These are phyloP conservation scores for Epinotia ramella DNA, from an alignment of 2,888 invertebrate genomes.

Conservation along the genomic window DNA sequence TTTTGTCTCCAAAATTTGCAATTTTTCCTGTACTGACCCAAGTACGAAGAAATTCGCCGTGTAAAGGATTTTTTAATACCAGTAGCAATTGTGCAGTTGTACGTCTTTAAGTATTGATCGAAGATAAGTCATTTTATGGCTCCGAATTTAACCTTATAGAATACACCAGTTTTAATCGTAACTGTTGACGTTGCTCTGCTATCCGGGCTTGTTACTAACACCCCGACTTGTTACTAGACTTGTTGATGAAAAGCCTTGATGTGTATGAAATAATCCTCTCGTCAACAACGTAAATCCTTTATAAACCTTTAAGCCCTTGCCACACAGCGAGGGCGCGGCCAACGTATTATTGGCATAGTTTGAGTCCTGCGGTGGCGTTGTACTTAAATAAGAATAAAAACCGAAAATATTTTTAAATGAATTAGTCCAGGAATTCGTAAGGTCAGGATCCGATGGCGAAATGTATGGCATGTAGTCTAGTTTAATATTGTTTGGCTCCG, in stretches of 20 bases:
- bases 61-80: no score
- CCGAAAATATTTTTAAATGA: background rate
- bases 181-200: background rate
- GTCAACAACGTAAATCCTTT: constrained; percentile 19
- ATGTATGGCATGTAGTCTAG: no score
- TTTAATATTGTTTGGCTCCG: no score
- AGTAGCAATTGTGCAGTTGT: no score
- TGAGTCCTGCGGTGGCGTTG: background rate
- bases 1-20: no score
- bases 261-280: constrained; percentile 12
- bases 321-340: constrained; percentile 11
- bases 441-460: no score
- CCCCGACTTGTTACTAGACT: background rate
- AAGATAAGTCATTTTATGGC: background rate
- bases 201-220: constrained; percentile 1
- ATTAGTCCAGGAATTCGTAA: no score
- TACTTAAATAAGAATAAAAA: no score
- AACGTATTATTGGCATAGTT: constrained; percentile 6
- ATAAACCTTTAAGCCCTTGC: constrained; percentile 21
- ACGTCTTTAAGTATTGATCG: background rate
- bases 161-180: background rate
- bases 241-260: constrained; percentile 19
- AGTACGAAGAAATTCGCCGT: no score
- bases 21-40: no score
- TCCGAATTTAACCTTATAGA: background rate